Evolutionary conservation across 2,888 invertebrate species (phyloP), one percentile per base, ranked within the genome.

Genomic region (Hyposoter didymator): DNA sequence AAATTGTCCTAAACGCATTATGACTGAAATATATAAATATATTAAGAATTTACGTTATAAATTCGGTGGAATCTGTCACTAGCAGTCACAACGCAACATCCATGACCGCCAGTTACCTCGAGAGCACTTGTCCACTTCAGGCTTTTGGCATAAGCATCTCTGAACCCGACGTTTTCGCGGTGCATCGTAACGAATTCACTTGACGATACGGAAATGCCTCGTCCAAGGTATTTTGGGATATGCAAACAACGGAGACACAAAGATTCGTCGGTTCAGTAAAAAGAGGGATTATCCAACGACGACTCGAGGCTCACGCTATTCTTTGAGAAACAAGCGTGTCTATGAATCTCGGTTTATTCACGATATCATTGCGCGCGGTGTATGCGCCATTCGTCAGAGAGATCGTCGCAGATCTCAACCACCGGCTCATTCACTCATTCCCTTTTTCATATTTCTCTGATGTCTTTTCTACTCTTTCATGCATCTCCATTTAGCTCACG

Each of bases 41-140:
- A 49, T 55, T 19, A 39, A 22, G 59, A 47, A 67, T 72, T 0
- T 39, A 43, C 59, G 74, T 28, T 69, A 74, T 78, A 78, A 69
- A 85, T 85, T 55, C 43, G 32, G 35, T 32, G 32, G 12, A 19
- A 59, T 10, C 39, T 66, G 76, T 62, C 49, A 72, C 39, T 66
- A 22, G 70, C 72, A 69, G 52, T 47, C 69, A 66, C 55, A 49
- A 64, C 39, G 76, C 67, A 28, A 22, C 47, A 39, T 59, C 69
- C 39, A 75, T 69, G 72, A 59, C 66, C 28, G 22, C 43, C 32
- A 82, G 55, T 78, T 66, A 72, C 70, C 70, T 82, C 78, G 62
- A 85, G 82, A 35, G 73, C 32, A 39, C 49, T 72, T 14, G 39
- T 17, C 55, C 78, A 43, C 22, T 78, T 55, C 14, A 47, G 17